Evolutionary conservation across 2,888 invertebrate genomes (phyloP), one percentile per base, ranked within the genome.

Genomic region (Cephalotes varians): DNA sequence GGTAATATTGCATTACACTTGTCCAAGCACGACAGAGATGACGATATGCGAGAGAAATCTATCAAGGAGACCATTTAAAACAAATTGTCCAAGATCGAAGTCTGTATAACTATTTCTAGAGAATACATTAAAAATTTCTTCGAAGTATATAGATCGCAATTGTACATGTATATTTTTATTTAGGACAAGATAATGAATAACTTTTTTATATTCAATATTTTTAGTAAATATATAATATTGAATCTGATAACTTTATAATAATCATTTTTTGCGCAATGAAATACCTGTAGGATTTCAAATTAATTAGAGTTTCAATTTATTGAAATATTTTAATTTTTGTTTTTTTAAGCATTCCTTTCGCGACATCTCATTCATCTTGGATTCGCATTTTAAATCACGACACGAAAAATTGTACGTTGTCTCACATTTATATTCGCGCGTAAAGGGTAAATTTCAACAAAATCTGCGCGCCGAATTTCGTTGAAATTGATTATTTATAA

Each of bases 1-100:
- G 67, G 86, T 82, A 81, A 82, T 62, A 73, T 84, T 81, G 76
- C 81, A 74, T 81, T 85, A 80, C 62, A 65, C 49, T 73, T 76
- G 77, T 77, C 18, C 51, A 44, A 69, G 44, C 44, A 21, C 12
- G 40, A 2, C 31, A n/a, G 51, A 6, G 31, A 67, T 9, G 40
- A 31, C 40, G 64, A 67, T 67, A 77, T 37, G 51, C 51, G 54
- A 15, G 5, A 47, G 18, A 47, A 47, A 47, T 47, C 4, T n/a
- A 7, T 47, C 60, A 15, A n/a, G 6, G 40, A 44, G 5, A n/a
- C 4, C 1, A 5, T 21, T 49, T 25, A 1, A 12, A 25, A 40
- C 2, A 37, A 54, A 71, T 54, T 34, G 34, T 37, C 18, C 0
- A 31, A 47, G 1, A 54, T 40, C 25, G 12, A 25, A n/a, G 1